Evolutionary conservation across 1,140 invertebrate genomes (phyloP), one percentile per base, ranked within the genome.

Genomic region (Drosophila tsacasi): DNA sequence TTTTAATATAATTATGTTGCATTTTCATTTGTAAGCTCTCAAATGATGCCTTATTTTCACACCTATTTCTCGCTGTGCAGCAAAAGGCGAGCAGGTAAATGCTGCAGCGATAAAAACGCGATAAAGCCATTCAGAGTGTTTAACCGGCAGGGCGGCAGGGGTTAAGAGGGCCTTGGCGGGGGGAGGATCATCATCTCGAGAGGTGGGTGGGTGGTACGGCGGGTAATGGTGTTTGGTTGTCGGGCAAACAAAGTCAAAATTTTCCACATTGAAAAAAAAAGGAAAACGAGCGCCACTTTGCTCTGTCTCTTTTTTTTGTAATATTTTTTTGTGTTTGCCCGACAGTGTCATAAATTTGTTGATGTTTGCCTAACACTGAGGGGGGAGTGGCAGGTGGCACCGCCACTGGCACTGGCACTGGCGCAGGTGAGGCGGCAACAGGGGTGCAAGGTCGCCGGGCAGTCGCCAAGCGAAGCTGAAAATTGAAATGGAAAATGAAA

Each of bases 121-220:
- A 85, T 85, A 85, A 85, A 85, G 83, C 86, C 83, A 82, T 85
- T 85, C 82, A 75, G 81, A 86, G 79, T 85, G 79, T 76, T 86
- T 85, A 86, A 82, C 62, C 50, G 42, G 27, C 27, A 30, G 21
- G 30, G 23, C 19, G 21, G 1, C 23, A 57, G 54, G 52, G 54
- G 54, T 57, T 57, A 25, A 7, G 35, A 37, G 54, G 54, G 54
- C 52, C 21, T 55, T 23, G 32, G 8, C 32, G 9, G 10, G n/a
- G 13, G 13, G 46, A 3, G 17, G 32, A 27, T 27, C 39, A 71
- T 55, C 66, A 71, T 68, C 66, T 55, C 49, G 47, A 19, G 35
- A 39, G 42, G 12, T 44, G 54, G 63, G 25, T 27, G 30, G 30
- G 32, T 32, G 19, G 63, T 6, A 13, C 1, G 44, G 42, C 21